Conservation (phyloP, 1,140 invertebrate genomes). For the Drosophila nikananu region DNA sequence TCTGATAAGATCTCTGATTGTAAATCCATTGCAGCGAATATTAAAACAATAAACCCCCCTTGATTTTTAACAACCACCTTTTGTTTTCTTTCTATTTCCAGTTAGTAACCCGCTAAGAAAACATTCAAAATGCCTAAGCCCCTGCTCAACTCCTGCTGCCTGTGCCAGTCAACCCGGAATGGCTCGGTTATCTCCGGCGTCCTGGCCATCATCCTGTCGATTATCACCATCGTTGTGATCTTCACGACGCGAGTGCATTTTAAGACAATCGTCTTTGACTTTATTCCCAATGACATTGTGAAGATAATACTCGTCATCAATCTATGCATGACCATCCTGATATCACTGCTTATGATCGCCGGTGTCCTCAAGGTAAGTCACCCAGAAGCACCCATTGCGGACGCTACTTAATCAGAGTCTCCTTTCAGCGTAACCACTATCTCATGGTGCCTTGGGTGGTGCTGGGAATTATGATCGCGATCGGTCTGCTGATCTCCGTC, state of each 20-base stretch:
- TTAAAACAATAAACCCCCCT: background rate
- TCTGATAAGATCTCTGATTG: background rate
- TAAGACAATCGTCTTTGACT: slow-evolving; percentile 86
- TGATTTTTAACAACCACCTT: background rate
- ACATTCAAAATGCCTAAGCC: slow-evolving; percentile 73
- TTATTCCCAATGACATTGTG: slow-evolving; percentile 86
- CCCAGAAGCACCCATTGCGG: background rate
- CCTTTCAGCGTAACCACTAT: slow-evolving; percentile 90
- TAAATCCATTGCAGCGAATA: background rate
- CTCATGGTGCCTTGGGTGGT: slow-evolving; percentile 94
- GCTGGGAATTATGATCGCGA: slow-evolving; percentile 90
- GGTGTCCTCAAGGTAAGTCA: slow-evolving; percentile 89
- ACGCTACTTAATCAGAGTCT: slow-evolving; percentile 27
- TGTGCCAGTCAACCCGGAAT: slow-evolving; percentile 89
- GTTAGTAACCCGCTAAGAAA: background rate
- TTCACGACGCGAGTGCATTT: slow-evolving; percentile 87
- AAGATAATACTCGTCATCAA: slow-evolving; percentile 92
- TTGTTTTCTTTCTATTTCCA: slow-evolving; percentile 18
- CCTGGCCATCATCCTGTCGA: slow-evolving; percentile 88
- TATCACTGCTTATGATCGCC: slow-evolving; percentile 90
- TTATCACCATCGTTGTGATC: slow-evolving; percentile 87
- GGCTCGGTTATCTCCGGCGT: slow-evolving; percentile 90
- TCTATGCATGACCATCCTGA: slow-evolving; percentile 92
- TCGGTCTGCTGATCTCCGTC: slow-evolving; percentile 90
- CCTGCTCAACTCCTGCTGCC: slow-evolving; percentile 87